Percentiles rank a stretch among this genome's conserved stretches.
Evolutionary conservation across 2,113 vertebrate species (phyloP).

Genomic region (Scophthalmus maximus): DNA sequence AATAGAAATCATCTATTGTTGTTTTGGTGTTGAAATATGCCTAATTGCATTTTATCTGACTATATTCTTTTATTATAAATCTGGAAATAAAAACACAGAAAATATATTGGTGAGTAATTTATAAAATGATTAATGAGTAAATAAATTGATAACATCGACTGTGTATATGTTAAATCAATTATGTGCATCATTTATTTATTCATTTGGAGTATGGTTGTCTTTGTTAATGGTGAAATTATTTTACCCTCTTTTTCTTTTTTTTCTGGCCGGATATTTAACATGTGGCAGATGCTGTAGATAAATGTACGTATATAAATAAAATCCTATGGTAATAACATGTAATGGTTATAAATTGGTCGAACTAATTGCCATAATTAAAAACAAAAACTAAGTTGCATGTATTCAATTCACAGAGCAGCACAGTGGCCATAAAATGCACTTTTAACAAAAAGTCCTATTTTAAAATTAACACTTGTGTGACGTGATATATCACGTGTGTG

Average conservation of each 20-base stretch:
- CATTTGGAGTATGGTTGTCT: no score
- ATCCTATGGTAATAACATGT: not conserved
- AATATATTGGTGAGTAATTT: not conserved
- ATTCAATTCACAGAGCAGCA: not conserved
- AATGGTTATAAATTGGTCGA: not conserved
- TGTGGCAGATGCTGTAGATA: not conserved
- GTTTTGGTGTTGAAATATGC: not conserved
- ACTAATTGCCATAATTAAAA: not conserved
- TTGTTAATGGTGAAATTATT: no score
- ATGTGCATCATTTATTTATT: not conserved
- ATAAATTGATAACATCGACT: no score
- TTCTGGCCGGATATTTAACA: not conserved
- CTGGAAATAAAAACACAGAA: not conserved
- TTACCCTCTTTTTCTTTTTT: no score
- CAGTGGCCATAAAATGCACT: not conserved
- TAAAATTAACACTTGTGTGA: no score
- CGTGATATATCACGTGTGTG: no score
- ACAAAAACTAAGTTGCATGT: not conserved
- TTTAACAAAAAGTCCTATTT: no score
- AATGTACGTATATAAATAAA: not conserved
- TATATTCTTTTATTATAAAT: not conserved
- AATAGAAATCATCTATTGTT: not conserved
- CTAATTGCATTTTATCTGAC: not conserved
- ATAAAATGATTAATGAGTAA: not conserved
- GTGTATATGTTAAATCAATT: not conserved